phyloP scores from a whole-genome alignment of 2,888 invertebrate species.

The Odontothrips loti region DNA sequence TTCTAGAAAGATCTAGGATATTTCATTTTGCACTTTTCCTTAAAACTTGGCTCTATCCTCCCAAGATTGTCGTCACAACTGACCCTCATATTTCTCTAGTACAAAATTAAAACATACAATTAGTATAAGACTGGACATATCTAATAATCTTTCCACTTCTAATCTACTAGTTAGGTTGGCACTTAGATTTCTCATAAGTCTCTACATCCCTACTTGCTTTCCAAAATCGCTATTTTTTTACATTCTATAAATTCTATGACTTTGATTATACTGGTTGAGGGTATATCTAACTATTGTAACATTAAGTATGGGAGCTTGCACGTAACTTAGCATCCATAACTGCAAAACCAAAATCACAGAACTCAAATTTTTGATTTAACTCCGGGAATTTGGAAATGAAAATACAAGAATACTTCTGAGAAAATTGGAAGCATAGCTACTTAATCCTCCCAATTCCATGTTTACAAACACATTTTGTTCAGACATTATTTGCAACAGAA shows the following conservation, averaged over 20 bases:
- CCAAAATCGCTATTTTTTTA: background rate
- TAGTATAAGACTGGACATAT: background rate
- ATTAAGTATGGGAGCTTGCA: background rate
- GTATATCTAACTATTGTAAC: background rate
- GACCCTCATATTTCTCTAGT: background rate
- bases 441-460: background rate
- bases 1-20: background rate
- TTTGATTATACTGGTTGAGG: background rate
- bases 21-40: background rate
- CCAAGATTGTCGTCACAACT: conserved; percentile 7
- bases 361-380: background rate
- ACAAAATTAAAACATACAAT: conserved; percentile 13
- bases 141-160: background rate
- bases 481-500: background rate
- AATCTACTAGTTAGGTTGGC: background rate
- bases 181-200: background rate
- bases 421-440: background rate
- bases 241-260: background rate
- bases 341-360: background rate
- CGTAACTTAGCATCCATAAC: background rate
- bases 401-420: background rate
- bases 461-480: background rate
- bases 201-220: background rate
- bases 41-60: background rate
- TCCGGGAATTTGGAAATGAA: background rate